Evolutionary conservation across 2,113 vertebrate species (phyloP).

Genomic region (Delphinus delphis): DNA sequence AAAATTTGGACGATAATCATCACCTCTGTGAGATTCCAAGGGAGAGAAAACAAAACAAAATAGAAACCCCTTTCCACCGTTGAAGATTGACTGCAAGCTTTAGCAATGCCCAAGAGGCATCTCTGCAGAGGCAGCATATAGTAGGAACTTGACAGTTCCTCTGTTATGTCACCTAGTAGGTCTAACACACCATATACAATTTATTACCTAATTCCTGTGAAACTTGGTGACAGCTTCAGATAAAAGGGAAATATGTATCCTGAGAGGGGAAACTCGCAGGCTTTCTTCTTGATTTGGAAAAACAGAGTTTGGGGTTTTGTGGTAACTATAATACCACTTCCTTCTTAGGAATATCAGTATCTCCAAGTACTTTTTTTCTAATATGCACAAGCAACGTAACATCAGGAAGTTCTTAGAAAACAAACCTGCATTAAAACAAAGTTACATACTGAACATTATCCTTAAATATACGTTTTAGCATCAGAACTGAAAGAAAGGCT

Average conservation of each 20-base stretch:
- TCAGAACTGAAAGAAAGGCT: slow-evolving; percentile 50
- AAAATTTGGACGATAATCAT: slow-evolving; percentile 27
- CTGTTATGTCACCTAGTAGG: background rate
- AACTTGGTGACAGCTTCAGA: background rate
- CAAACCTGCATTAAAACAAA: slow-evolving; percentile 32
- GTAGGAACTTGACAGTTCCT: background rate
- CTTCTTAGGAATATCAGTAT: background rate
- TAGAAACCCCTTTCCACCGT: slow-evolving; percentile 4
- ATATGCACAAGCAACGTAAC: background rate
- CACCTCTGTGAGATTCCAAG: slow-evolving; percentile 41
- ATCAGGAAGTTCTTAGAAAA: slow-evolving; percentile 38
- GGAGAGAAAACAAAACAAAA: slow-evolving; percentile 16
- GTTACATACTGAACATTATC: background rate
- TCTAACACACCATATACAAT: background rate
- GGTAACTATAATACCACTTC: slow-evolving; percentile 8
- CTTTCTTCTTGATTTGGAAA: slow-evolving; percentile 50
- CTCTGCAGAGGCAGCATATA: background rate
- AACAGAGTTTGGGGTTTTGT: background rate
- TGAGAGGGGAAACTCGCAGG: background rate
- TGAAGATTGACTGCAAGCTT: background rate
- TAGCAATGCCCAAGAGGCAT: background rate
- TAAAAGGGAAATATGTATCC: slow-evolving; percentile 2
- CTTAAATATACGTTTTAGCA: slow-evolving; percentile 25
- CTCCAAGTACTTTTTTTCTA: background rate
- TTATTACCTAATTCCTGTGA: background rate